Evolutionary conservation across 2,888 invertebrate genomes (phyloP).

Genomic region (Anarsia innoxiella): DNA sequence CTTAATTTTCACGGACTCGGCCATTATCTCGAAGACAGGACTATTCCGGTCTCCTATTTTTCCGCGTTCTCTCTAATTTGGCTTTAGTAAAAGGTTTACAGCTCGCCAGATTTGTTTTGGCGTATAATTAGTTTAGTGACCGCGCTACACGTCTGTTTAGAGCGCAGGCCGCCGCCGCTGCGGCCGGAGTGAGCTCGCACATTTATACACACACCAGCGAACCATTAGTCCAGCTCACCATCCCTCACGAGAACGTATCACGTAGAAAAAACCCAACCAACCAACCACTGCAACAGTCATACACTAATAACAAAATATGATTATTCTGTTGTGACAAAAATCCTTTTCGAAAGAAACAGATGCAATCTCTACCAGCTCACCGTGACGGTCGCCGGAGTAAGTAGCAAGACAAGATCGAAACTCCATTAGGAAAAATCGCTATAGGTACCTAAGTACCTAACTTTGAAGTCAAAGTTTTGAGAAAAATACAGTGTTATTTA

Average conservation of each 20-base stretch:
- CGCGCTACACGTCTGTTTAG: slow-evolving; percentile 38
- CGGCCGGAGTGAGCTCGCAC: slow-evolving; percentile 29
- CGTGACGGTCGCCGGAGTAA: too few relatives aligned
- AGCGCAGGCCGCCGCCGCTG: slow-evolving; percentile 22
- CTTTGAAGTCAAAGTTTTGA: background rate
- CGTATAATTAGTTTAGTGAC: slow-evolving; percentile 36
- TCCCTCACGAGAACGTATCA: slow-evolving; percentile 5
- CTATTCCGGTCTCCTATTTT: background rate
- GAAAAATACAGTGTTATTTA: background rate
- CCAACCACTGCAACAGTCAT: slow-evolving; percentile 15
- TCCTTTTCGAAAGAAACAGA: too few relatives aligned
- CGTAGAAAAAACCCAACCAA: slow-evolving; percentile 1
- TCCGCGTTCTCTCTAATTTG: slow-evolving; percentile 4
- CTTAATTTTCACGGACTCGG: background rate
- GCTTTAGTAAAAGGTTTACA: slow-evolving; percentile 18
- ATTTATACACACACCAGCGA: slow-evolving; percentile 31
- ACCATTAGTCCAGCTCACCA: slow-evolving; percentile 32
- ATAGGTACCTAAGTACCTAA: background rate
- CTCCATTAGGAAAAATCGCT: too few relatives aligned
- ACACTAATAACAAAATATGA: too few relatives aligned
- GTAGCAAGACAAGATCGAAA: too few relatives aligned
- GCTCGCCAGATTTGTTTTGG: slow-evolving; percentile 27
- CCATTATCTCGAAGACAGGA: background rate
- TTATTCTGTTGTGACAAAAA: too few relatives aligned
- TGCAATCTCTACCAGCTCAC: too few relatives aligned